phyloP scores from a whole-genome alignment of 2,797 vertebrate species.

The Sebastes itinus region DNA sequence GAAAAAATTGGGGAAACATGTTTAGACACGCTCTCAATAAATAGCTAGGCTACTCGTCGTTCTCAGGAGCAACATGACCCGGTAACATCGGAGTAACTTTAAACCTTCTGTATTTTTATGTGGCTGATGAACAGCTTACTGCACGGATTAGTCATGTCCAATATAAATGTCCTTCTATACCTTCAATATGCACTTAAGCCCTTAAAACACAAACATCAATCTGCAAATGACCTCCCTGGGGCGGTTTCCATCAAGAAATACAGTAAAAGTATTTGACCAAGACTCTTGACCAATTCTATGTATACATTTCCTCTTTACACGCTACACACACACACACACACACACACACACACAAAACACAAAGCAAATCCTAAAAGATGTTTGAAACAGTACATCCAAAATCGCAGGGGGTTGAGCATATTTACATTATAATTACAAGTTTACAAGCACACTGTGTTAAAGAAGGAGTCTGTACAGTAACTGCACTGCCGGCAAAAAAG shows the following conservation, averaged over 20 bases:
- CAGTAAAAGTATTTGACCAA: constrained; percentile 38
- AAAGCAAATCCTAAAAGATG: constrained; percentile 41
- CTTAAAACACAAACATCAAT: constrained; percentile 66
- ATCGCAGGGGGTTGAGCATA: constrained; percentile 32
- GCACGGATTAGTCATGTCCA: constrained; percentile 7
- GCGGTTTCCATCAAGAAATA: constrained; percentile 29
- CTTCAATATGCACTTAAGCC: constrained; percentile 60
- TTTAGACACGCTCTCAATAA: constrained; percentile 18
- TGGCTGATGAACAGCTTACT: constrained; percentile 24
- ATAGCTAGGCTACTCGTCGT: constrained; percentile 18
- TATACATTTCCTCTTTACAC: constrained; percentile 45
- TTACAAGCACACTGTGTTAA: constrained; percentile 56
- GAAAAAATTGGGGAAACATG: background rate
- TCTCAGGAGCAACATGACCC: background rate
- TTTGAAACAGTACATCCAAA: constrained; percentile 58
- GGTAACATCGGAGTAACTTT: constrained; percentile 17
- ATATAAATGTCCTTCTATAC: constrained; percentile 7
- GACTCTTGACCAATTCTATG: constrained; percentile 21
- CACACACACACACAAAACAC: constrained; percentile 32
- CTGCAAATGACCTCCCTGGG: constrained; percentile 22
- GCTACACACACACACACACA: constrained; percentile 54
- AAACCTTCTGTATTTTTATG: constrained; percentile 4
- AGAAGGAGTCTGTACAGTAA: constrained; percentile 32
- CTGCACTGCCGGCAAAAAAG: constrained; percentile 33
- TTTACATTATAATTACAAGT: constrained; percentile 76